Conservation (phyloP, 2,888 invertebrate genomes). For the Hipparchia sbordonii region DNA sequence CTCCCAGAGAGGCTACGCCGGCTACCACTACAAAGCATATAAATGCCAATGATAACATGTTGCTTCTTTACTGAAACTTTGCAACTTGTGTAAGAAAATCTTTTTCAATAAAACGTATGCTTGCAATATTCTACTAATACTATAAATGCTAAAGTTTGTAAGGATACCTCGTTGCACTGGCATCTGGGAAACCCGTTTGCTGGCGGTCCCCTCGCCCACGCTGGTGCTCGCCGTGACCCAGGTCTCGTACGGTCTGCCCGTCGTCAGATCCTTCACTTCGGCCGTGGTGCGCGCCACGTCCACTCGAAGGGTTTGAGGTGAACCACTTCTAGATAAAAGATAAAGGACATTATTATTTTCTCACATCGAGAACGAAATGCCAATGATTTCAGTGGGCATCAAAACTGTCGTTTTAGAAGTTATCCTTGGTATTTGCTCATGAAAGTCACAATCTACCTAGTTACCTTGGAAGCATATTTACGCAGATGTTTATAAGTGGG, state of each 20-base stretch:
- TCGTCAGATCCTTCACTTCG: constrained; percentile 60
- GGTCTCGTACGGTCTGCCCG: constrained; percentile 81
- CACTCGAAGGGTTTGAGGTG: constrained; percentile 61
- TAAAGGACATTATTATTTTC: not conserved
- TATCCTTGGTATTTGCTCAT: too few relatives aligned
- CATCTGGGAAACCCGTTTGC: constrained; percentile 69
- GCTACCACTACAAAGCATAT: constrained; percentile 78
- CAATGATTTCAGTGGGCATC: too few relatives aligned
- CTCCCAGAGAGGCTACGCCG: constrained; percentile 85
- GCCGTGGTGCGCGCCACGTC: constrained; percentile 53
- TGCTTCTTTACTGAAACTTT: too few relatives aligned
- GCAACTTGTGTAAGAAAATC: too few relatives aligned
- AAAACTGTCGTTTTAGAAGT: too few relatives aligned
- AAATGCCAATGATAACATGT: not conserved
- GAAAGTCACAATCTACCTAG: too few relatives aligned
- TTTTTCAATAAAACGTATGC: too few relatives aligned
- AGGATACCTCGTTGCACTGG: constrained; percentile 76
- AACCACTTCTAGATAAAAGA: constrained; percentile 28
- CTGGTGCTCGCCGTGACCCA: constrained; percentile 85
- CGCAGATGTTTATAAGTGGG: too few relatives aligned
- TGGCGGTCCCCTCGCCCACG: constrained; percentile 81
- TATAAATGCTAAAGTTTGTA: too few relatives aligned
- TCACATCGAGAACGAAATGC: not conserved
- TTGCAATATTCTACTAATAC: too few relatives aligned
- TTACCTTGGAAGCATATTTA: too few relatives aligned